Evolutionary conservation across 2,113 vertebrate species (phyloP), one percentile per base, ranked within the genome.

Genomic region (Toxotes chatareus): DNA sequence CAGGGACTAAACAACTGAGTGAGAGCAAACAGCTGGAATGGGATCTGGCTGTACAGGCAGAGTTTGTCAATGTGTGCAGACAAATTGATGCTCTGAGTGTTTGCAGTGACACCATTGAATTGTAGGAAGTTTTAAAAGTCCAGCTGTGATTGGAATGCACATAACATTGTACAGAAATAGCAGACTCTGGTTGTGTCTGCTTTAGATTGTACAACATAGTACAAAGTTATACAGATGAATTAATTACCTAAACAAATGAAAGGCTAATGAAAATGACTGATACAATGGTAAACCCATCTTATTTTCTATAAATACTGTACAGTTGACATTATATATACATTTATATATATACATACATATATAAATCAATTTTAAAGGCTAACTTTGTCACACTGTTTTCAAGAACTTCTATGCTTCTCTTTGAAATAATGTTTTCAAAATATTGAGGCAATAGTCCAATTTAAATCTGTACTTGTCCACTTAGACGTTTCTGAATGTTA

Each of bases 61-160:
- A 96, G 84, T 96, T 96, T 84, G 89, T 96, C 47, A 92, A 85
- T 3, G 95, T 95, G 51, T 96, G 95, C 91, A 88, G 85, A 88
- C 95, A 96, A 88, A 95, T 96, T 57, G 95, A 96, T 74, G 87
- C 95, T 36, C 88, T 95, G 10, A 96, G 95, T 79, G 76, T 96
- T 84, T 94, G 94, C 85, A 96, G 95, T 83, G 95, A 96, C 88
- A 96, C 95, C 1, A 96, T 96, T 74, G 95, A 96, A 57, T 85
- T 96, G 76, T 96, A 94, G 82, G 44, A 63, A 61, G 51, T 46
- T 59, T 16, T 70, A 73, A 57, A 73, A 49, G 63, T 14, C 16
- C n/a, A 60, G 10, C 34, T 69, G 14, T 59, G 14, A 59, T n/a
- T 82, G 12, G 40, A 66, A 68, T 56, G 34, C 55, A 77, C 17